Base-by-base conservation (phyloP, 2,797 vertebrate genomes). In the Phylloscopus collybita region DNA sequence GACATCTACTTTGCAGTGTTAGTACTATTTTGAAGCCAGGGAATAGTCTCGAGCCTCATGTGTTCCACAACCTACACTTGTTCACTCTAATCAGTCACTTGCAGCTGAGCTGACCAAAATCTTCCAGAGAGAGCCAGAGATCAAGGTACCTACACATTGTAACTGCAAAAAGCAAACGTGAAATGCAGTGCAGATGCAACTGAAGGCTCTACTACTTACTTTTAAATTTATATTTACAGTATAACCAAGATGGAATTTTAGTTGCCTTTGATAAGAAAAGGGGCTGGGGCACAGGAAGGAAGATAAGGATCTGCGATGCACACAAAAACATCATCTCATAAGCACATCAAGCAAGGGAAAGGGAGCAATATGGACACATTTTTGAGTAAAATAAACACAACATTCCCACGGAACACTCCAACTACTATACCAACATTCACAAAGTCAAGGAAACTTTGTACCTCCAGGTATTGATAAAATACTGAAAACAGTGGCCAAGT, bases 401-500 rank as follows among this genome's bases (percentile, higher is more conserved):
- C 25, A 36, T 53, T 69, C 44, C 29, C 62, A 83, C 29, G 34
- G 15, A 79, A 71, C 16, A 81, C 32, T 49, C 14, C 34, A 87
- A 73, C 34, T 71, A 62, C 56, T 34, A 62, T 8, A 23, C 5
- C 27, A 86, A 50, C 34, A 66, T 36, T 57, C 34, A 90, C n/a
- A 60, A 91, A 90, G 20, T 57, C 32, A 93, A 84, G 40, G 81
- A 92, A 89, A 92, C 9, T 71, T 96, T 96, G 93, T 98, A 99
- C 99, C 99, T 99, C 99, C 94, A 99, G 97, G 97, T 99, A 99
- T 95, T 99, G 99, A 85, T 98, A 98, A 97, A 99, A 99, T 94
- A 99, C 98, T 65, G 99, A 98, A 97, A 99, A 99, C 62, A 99
- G 98, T 34, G 99, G 98, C 99, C 99, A 99, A 16, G 99, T 99